Evolutionary conservation across 2,888 invertebrate species (phyloP).

Genomic region (Heliconius sara): DNA sequence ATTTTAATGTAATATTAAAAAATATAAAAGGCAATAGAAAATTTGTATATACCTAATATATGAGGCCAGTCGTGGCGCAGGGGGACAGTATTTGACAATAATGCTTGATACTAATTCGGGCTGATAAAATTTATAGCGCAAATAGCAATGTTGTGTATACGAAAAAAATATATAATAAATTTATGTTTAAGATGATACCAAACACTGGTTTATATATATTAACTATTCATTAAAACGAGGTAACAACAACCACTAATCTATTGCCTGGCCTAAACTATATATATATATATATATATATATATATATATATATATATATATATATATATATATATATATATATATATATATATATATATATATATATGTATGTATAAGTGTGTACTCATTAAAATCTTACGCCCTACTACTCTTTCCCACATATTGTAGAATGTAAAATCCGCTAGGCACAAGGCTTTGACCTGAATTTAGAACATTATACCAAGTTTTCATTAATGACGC

Average conservation of each 20-base stretch:
- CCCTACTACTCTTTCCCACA: constrained; percentile 36
- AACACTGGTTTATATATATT: too few relatives aligned
- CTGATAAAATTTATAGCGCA: too few relatives aligned
- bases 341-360: neutral
- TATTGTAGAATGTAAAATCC: constrained; percentile 34
- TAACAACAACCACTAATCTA: constrained; percentile 26
- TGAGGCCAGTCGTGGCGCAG: too few relatives aligned
- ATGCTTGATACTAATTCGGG: too few relatives aligned
- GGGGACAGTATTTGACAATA: too few relatives aligned
- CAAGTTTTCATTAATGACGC: constrained; percentile 18
- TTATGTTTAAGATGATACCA: neutral
- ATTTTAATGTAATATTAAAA: too few relatives aligned
- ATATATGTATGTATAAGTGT: too few relatives aligned
- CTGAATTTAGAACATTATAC: constrained; percentile 27
- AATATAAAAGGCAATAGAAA: too few relatives aligned
- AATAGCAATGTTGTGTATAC: too few relatives aligned
- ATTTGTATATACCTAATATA: too few relatives aligned
- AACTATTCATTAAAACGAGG: constrained; percentile 6
- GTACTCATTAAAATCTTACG: constrained; percentile 41
- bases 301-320: neutral
- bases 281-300: neutral
- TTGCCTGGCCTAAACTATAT: constrained; percentile 4
- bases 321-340: neutral
- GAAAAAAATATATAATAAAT: too few relatives aligned
- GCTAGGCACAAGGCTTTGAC: constrained; percentile 28